Percentiles rank a stretch among this genome's conserved stretches.
Evolutionary conservation across 2,888 invertebrate genomes (phyloP).

Genomic region (Philonicus albiceps): DNA sequence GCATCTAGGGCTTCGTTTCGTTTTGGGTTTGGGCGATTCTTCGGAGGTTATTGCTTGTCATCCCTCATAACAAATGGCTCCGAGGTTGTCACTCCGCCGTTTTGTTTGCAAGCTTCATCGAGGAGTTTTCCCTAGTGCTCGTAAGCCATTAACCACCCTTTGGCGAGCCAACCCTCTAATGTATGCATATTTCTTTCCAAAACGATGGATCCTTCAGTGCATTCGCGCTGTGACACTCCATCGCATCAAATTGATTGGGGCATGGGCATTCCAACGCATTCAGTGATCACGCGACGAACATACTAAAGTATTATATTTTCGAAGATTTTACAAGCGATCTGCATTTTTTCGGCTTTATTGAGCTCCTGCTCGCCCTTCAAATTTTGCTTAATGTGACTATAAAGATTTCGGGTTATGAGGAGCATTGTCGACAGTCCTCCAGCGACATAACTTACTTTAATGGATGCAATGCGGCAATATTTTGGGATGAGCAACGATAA

Average conservation of each 20-base stretch:
- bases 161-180: constrained; percentile 22
- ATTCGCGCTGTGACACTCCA: neutral
- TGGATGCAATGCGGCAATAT: constrained; percentile 33
- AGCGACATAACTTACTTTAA: constrained; percentile 36
- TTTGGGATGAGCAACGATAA: constrained; percentile 12
- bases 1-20: neutral
- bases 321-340: neutral
- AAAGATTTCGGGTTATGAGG: neutral
- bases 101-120: neutral
- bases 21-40: neutral
- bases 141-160: constrained; percentile 15
- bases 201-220: neutral
- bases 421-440: neutral
- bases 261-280: constrained; percentile 17
- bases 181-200: constrained; percentile 29
- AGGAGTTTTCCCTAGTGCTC: neutral
- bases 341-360: neutral
- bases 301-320: neutral
- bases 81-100: constrained; percentile 35
- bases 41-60: constrained; percentile 27
- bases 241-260: neutral
- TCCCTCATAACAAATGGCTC: constrained; percentile 27
- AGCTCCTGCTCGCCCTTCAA: constrained; percentile 10
- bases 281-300: neutral
- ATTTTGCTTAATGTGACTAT: constrained; percentile 12